Evolutionary conservation across 2,888 invertebrate species (phyloP), one percentile per base, ranked within the genome.

Genomic region (Pomacea canaliculata): DNA sequence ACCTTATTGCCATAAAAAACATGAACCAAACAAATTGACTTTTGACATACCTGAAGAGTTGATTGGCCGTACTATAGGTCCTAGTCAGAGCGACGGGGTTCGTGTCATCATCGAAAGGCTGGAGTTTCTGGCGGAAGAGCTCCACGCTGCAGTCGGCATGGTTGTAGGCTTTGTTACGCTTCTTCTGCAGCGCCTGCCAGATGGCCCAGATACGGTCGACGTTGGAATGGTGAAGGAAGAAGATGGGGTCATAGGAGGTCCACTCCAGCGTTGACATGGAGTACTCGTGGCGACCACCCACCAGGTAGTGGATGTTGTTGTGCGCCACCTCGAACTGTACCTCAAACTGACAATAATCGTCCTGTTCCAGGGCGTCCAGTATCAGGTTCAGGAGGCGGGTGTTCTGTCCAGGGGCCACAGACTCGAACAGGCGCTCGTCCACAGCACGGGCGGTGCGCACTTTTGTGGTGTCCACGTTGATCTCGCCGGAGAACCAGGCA

Each of bases 171-270:
- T 78, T 76, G 59, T 69, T 67, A 56, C 80, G 68, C 27, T 68
- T 71, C 23, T 71, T 67, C 70, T 80, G 80, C 72, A 80, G 70
- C 37, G 71, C 70, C 75, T 80, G 80, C 80, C 80, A 80, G 63
- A 80, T 75, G 49, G 71, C 73, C 69, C 77, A 81, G 51, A 81
- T 67, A 10, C 80, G 75, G 76, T 82, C 82, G 9, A 82, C 79
- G 76, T 82, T 82, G 62, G 82, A 79, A 73, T 81, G 82, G 62
- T 82, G 82, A 51, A 82, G 76, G 79, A 79, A 80, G 76, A 82
- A 80, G 69, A 82, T 76, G 46, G 82, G 82, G 71, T 82, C 82
- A 71, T 82, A 82, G 18, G 82, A 70, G 18, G 81, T 78, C 76
- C 79, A 82, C 73, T 82, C 82, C 27, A 82, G 73, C 60, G 76